Conservation (phyloP, 1,140 invertebrate species). For the Ridgeia piscesae region DNA sequence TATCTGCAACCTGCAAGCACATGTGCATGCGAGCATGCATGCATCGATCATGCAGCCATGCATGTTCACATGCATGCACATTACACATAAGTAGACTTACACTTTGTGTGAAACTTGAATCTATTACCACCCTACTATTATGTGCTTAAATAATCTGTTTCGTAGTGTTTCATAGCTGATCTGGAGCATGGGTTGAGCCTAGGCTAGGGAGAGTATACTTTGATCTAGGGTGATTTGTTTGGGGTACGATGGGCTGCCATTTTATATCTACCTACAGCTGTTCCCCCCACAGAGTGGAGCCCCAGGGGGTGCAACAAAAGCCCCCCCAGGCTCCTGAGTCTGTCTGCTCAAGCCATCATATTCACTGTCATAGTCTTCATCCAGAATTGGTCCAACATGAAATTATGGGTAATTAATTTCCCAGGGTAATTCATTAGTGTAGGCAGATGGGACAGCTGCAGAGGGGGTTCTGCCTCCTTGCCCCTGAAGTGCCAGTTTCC, state of each 20-base stretch:
- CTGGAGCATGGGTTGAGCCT: neutral
- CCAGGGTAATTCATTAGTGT: neutral
- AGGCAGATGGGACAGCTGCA: neutral
- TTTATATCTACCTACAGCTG: neutral
- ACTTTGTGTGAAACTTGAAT: neutral
- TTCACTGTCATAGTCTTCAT: neutral
- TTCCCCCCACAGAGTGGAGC: neutral
- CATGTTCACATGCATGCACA: too few relatives aligned
- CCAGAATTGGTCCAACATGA: neutral
- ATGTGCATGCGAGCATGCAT: too few relatives aligned
- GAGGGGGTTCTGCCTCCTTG: neutral
- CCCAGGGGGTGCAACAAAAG: neutral
- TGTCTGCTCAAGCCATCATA: neutral
- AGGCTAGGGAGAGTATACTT: neutral
- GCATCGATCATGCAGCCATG: too few relatives aligned
- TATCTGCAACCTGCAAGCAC: too few relatives aligned
- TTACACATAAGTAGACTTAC: too few relatives aligned
- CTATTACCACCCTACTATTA: too few relatives aligned
- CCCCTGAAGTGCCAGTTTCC: neutral
- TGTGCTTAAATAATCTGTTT: too few relatives aligned
- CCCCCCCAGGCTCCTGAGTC: neutral
- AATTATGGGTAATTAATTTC: constrained; percentile 1
- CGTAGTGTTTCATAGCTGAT: neutral
- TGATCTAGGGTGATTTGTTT: neutral
- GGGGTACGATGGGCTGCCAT: neutral